Conservation (phyloP, 1,140 invertebrate species). For the Latrodectus geometricus region DNA sequence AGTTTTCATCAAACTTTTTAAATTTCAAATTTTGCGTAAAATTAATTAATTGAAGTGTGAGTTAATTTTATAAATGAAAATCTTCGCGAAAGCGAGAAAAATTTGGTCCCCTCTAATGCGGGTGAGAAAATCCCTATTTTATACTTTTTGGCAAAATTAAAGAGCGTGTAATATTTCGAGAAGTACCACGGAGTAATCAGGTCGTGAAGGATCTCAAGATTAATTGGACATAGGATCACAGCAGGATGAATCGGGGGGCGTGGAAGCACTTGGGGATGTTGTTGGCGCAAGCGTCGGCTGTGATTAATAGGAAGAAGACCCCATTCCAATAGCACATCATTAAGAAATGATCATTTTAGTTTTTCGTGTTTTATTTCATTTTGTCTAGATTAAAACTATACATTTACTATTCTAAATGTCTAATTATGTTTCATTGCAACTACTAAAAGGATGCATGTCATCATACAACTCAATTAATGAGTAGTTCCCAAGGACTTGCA, state of each 20-base stretch:
- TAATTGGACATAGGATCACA: conserved; percentile 39
- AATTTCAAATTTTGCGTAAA: too few species aligned
- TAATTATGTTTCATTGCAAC: too few species aligned
- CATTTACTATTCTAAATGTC: too few species aligned
- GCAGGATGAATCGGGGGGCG: conserved; percentile 50
- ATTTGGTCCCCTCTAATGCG: too few species aligned
- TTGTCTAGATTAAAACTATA: neutral
- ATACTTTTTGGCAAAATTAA: too few species aligned
- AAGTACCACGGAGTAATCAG: conserved; percentile 14
- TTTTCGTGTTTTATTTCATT: conserved; percentile 10
- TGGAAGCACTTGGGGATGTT: conserved; percentile 38
- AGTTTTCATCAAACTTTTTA: too few species aligned
- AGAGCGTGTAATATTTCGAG: neutral
- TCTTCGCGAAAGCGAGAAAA: too few species aligned
- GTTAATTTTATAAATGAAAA: too few species aligned
- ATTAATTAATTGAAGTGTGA: too few species aligned
- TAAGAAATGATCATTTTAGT: conserved; percentile 29
- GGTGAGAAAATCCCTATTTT: too few species aligned
- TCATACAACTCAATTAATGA: too few species aligned
- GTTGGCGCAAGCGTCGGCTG: conserved; percentile 33
- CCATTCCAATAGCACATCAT: conserved; percentile 39
- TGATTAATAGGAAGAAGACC: conserved; percentile 37
- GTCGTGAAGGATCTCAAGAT: conserved; percentile 38
- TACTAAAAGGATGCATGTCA: neutral
- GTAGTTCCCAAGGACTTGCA: too few species aligned